These are phyloP conservation scores for Tupaia chinensis DNA, from an alignment of 2,113 vertebrate genomes.

Conservation along the genomic window DNA sequence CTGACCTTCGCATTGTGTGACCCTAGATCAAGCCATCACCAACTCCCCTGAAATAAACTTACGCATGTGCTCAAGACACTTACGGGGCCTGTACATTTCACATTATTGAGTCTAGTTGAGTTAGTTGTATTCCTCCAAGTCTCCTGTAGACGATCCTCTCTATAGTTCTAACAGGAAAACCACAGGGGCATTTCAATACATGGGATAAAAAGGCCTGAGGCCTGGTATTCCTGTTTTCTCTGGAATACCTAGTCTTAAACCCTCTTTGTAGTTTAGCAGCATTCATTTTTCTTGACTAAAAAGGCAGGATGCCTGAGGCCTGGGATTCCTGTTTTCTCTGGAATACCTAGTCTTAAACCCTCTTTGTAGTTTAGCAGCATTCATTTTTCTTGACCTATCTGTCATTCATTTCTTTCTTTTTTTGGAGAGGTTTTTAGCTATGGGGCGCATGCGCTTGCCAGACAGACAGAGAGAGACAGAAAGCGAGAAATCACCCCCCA, in stretches of 20 bases:
- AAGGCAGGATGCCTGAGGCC: too few relatives aligned
- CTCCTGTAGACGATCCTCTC: background rate
- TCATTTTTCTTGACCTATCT: slow-evolving; percentile 3
- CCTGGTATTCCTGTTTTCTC: background rate
- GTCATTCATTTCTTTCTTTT: background rate
- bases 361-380: slow-evolving; percentile 3
- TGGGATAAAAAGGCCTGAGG: background rate
- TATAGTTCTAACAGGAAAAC: background rate
- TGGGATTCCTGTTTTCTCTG: too few relatives aligned
- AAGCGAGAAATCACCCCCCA: too few relatives aligned
- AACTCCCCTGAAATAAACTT: background rate
- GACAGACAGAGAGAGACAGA: too few relatives aligned
- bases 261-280: background rate
- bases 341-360: background rate
- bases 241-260: background rate
- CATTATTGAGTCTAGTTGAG: background rate
- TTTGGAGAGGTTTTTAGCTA: too few relatives aligned
- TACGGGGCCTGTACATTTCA: background rate
- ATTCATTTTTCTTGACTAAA: slow-evolving; percentile 13
- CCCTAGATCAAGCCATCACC: background rate
- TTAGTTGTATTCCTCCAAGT: background rate
- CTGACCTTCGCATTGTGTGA: background rate
- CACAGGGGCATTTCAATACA: background rate
- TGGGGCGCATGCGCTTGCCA: too few relatives aligned
- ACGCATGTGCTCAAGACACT: background rate